Percentiles rank a stretch among this genome's conserved stretches.
These are phyloP conservation scores for Remorina albescens DNA, from an alignment of 2,797 vertebrate genomes.

Conservation along the genomic window DNA sequence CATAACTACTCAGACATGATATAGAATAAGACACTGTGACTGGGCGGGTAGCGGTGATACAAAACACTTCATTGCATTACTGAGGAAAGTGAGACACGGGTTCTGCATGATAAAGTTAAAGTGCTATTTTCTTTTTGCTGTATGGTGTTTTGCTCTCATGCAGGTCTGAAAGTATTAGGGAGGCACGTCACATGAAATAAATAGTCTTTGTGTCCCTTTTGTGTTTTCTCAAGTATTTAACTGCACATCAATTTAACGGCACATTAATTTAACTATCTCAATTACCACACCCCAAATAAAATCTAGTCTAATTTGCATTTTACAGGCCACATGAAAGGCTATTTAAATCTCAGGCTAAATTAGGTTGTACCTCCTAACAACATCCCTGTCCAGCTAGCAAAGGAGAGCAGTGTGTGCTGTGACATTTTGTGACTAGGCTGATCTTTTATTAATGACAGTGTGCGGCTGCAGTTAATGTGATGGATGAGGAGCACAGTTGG, in stretches of 20 bases:
- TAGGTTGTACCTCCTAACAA: slow-evolving; percentile 41
- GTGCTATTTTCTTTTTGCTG: background rate
- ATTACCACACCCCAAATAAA: slow-evolving; percentile 60
- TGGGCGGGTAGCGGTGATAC: slow-evolving; percentile 7
- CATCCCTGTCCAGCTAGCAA: slow-evolving; percentile 26
- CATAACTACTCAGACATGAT: slow-evolving; percentile 18
- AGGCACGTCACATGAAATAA: slow-evolving; percentile 25
- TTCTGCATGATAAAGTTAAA: slow-evolving; percentile 9
- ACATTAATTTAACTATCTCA: slow-evolving; percentile 77
- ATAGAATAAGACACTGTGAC: background rate
- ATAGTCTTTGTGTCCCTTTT: slow-evolving; percentile 47
- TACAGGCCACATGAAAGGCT: slow-evolving; percentile 54
- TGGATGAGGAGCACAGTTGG: slow-evolving; percentile 36
- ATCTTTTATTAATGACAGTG: slow-evolving; percentile 53
- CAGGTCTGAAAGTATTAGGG: slow-evolving; percentile 16
- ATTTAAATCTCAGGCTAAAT: slow-evolving; percentile 74
- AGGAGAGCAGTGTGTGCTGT: slow-evolving; percentile 30
- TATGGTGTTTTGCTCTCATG: background rate
- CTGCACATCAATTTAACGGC: slow-evolving; percentile 70
- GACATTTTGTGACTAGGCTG: slow-evolving; percentile 36
- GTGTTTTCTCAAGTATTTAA: slow-evolving; percentile 66
- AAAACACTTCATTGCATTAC: slow-evolving; percentile 21
- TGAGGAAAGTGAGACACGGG: slow-evolving; percentile 7
- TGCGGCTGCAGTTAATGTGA: slow-evolving; percentile 40
- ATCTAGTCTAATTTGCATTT: slow-evolving; percentile 71